Evolutionary conservation across 2,888 invertebrate species (phyloP).

Genomic region (Gari tellinella): DNA sequence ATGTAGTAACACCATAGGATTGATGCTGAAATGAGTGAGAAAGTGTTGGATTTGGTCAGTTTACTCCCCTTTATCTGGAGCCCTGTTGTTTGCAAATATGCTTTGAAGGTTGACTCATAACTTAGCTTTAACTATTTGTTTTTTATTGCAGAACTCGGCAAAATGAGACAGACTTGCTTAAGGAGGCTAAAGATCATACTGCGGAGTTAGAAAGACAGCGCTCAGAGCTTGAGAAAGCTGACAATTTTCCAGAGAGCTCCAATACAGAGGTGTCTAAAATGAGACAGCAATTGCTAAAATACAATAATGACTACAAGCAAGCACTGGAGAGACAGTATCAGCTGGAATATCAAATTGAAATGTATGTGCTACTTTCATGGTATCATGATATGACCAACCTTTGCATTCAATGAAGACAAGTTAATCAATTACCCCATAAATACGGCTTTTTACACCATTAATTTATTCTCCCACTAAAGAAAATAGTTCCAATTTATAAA

Average conservation of each 20-base stretch:
- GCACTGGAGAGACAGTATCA: conserved; percentile 83
- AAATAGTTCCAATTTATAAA: too few relatives aligned
- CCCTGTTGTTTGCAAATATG: too few relatives aligned
- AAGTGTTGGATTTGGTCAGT: too few relatives aligned
- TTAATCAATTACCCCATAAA: too few relatives aligned
- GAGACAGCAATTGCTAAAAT: conserved; percentile 81
- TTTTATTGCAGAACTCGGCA: conserved; percentile 76
- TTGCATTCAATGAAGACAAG: too few relatives aligned
- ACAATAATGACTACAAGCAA: conserved; percentile 82
- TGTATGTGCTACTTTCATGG: conserved; percentile 77
- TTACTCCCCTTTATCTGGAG: too few relatives aligned
- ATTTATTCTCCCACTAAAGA: too few relatives aligned
- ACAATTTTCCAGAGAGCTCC: conserved; percentile 82
- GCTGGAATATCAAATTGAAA: conserved; percentile 83
- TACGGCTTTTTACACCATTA: too few relatives aligned
- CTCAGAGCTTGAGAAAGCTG: conserved; percentile 81
- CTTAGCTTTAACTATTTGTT: background rate
- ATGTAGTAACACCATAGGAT: too few relatives aligned
- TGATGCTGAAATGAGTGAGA: too few relatives aligned
- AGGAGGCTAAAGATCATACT: conserved; percentile 79
- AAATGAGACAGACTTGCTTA: conserved; percentile 79
- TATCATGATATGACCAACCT: too few relatives aligned
- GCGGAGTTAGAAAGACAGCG: conserved; percentile 79
- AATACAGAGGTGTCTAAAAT: conserved; percentile 83
- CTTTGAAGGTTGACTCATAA: too few relatives aligned